Evolutionary conservation across 2,888 invertebrate genomes (phyloP).

Genomic region (Drosophila infuscata): DNA sequence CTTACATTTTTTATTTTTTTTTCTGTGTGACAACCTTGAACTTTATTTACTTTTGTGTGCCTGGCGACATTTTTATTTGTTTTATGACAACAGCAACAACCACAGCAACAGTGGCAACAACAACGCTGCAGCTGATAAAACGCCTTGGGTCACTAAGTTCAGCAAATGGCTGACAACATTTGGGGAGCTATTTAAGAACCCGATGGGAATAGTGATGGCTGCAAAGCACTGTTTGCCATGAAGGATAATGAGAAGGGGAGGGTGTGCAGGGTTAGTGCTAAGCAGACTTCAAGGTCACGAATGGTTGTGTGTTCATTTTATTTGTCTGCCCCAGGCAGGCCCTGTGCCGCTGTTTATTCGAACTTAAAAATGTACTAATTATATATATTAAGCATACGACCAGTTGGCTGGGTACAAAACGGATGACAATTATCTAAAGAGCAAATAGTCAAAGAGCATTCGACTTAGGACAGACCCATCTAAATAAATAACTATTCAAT

Average conservation of each 20-base stretch:
- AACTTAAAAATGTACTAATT: slow-evolving; percentile 36
- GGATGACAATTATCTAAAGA: slow-evolving; percentile 30
- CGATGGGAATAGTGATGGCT: slow-evolving; percentile 63
- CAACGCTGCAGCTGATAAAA: slow-evolving; percentile 26
- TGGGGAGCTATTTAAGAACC: slow-evolving; percentile 59
- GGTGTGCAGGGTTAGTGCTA: slow-evolving; percentile 4
- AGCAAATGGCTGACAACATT: slow-evolving; percentile 58
- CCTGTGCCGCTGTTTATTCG: not conserved
- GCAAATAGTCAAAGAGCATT: slow-evolving; percentile 26
- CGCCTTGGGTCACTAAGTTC: slow-evolving; percentile 55
- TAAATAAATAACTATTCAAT: not conserved
- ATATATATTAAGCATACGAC: slow-evolving; percentile 21
- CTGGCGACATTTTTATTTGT: slow-evolving; percentile 54
- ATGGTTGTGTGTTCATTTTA: slow-evolving; percentile 1
- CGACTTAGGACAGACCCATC: not conserved
- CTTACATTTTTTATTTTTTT: slow-evolving; percentile 36
- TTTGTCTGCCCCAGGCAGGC: slow-evolving; percentile 10
- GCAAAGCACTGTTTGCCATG: not conserved
- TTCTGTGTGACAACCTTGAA: slow-evolving; percentile 55
- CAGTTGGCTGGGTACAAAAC: slow-evolving; percentile 8
- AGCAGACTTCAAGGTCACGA: slow-evolving; percentile 35
- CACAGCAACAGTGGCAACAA: slow-evolving; percentile 20
- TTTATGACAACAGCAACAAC: slow-evolving; percentile 40
- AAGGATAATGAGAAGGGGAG: too few species aligned
- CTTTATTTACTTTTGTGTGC: slow-evolving; percentile 45